Base-by-base conservation (phyloP, 2,797 vertebrate genomes). In the Xiphorhynchus erythropygius region DNA sequence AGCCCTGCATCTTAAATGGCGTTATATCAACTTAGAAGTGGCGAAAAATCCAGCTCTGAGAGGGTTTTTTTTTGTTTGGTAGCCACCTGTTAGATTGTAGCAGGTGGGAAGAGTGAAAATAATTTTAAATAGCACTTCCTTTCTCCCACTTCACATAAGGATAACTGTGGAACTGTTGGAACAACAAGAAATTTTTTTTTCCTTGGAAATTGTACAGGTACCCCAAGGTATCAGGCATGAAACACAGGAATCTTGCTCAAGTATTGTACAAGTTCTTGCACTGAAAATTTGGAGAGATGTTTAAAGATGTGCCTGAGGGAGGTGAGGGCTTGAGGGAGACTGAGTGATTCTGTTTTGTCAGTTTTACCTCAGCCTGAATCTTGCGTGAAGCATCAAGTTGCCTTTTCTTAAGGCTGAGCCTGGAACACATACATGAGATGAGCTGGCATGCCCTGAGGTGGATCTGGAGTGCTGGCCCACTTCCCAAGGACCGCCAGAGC, bases 401-500 rank as follows among this genome's bases (percentile, higher is more conserved):
- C 55, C 33, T 89, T 81, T 73, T 92, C 68, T 23, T 19, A 64
- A 39, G 50, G 55, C 46, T n/a, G 53, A 91, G 64, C 65, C 79
- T 93, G 69, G 52, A 90, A 88, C 46, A 65, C 35, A 10, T 22
- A 30, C 24, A 13, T 81, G 91, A 88, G 62, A 84, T 56, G 77
- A 95, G 63, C 73, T 91, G 87, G 91, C 69, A 44, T 57, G 62
- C 69, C 87, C 76, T 3, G n/a, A 78, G 65, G 85, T 91, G 50
- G 74, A 60, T 84, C 79, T 91, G 91, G 53, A 80, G 82, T 2
- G 1, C 73, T 95, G 94, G 73, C 76, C 39, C 27, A 32, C 46
- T 91, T 93, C 91, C 89, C 93, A 76, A 91, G 57, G 94, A 78
- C 85, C 93, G 62, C 73, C 69, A 86, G 76, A 93, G 57, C 69